Percentiles rank a stretch among this genome's conserved stretches.
Conservation (phyloP, 2,888 invertebrate genomes). For the Hanleya hanleyi region DNA sequence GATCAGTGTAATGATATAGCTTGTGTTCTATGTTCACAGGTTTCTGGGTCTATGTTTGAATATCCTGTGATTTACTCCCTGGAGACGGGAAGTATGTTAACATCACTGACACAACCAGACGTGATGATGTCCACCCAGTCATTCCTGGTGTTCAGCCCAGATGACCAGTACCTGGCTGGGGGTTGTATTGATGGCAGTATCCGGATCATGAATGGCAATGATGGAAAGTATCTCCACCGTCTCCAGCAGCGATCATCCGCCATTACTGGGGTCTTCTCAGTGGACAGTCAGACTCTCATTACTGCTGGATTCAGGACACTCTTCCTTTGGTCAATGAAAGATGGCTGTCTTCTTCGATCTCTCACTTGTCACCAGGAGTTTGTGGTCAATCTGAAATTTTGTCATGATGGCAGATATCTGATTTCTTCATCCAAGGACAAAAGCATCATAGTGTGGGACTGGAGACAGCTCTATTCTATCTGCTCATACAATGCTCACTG, state of each 20-base stretch:
- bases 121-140: constrained; percentile 46
- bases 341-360: constrained; percentile 43
- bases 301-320: constrained; percentile 56
- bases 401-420: constrained; percentile 44
- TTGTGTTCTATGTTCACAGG: too few species aligned
- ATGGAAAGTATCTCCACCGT: constrained; percentile 43
- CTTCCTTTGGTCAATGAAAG: constrained; percentile 52
- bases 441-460: constrained; percentile 55
- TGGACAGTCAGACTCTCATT: constrained; percentile 47
- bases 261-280: constrained; percentile 41
- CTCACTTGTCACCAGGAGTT: constrained; percentile 56
- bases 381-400: constrained; percentile 49
- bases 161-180: constrained; percentile 48
- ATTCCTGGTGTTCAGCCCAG: constrained; percentile 49
- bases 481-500: constrained; percentile 49
- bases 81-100: constrained; percentile 6
- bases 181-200: constrained; percentile 52
- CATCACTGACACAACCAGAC: constrained; percentile 41
- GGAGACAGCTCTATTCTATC: constrained; percentile 41
- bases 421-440: constrained; percentile 53
- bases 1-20: too few species aligned
- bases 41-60: constrained; percentile 55
- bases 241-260: constrained; percentile 53
- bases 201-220: constrained; percentile 43
- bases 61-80: constrained; percentile 50